These are phyloP conservation scores for Heliconius charithonia DNA, from an alignment of 2,888 invertebrate species.

Conservation along the genomic window DNA sequence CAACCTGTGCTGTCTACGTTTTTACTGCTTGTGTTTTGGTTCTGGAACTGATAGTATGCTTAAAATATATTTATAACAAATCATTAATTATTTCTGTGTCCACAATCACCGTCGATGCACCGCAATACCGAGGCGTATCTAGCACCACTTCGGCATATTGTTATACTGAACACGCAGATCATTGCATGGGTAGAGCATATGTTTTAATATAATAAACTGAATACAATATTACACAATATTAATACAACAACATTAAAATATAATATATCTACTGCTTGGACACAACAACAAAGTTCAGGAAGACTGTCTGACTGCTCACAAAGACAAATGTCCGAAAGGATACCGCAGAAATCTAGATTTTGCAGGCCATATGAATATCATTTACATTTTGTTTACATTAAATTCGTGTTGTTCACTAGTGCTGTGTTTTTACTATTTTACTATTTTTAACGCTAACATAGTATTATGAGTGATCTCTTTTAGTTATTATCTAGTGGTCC, in stretches of 20 bases:
- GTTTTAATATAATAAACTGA: too few species aligned
- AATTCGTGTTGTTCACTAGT: not conserved
- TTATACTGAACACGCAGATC: too few species aligned
- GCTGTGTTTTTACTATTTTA: not conserved
- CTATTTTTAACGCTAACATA: not conserved
- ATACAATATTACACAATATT: not conserved
- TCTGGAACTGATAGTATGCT: too few species aligned
- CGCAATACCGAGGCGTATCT: too few species aligned
- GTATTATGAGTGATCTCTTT: not conserved
- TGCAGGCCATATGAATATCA: slow-evolving; percentile 3
- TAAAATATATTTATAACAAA: too few species aligned
- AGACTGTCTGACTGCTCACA: slow-evolving; percentile 23
- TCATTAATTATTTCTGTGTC: too few species aligned
- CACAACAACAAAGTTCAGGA: slow-evolving; percentile 17
- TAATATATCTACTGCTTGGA: not conserved
- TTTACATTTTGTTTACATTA: not conserved
- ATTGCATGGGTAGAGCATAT: too few species aligned
- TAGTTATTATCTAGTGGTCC: not conserved
- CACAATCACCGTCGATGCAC: too few species aligned
- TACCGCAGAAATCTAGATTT: slow-evolving; percentile 10
- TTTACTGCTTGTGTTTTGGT: too few species aligned
- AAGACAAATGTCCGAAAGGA: slow-evolving; percentile 27
- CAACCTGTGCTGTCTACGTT: too few species aligned
- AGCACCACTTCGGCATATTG: too few species aligned
- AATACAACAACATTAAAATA: not conserved